phyloP scores from a whole-genome alignment of 2,888 invertebrate species.

The Ctena decussata region DNA sequence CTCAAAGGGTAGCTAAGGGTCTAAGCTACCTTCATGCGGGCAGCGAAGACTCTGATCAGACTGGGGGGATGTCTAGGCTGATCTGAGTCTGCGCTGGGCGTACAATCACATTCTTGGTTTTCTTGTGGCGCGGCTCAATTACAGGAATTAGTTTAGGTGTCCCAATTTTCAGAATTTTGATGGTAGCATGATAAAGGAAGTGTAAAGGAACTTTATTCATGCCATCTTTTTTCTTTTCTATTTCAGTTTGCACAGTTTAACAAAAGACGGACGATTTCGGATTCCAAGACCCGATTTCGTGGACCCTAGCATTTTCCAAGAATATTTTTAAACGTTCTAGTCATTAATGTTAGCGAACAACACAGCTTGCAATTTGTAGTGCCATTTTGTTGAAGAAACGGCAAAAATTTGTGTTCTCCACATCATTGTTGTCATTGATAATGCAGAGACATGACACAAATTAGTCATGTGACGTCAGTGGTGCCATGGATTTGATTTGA shows the following conservation, averaged over 20 bases:
- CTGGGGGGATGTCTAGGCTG: too few relatives aligned
- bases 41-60: too few relatives aligned
- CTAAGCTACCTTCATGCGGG: too few relatives aligned
- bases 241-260: constrained; percentile 73
- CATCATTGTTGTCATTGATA: not conserved
- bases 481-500: not conserved
- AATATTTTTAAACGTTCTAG: constrained; percentile 73
- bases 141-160: too few relatives aligned
- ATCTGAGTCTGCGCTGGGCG: too few relatives aligned
- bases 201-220: too few relatives aligned
- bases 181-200: too few relatives aligned
- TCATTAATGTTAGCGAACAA: not conserved
- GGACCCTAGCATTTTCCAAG: constrained; percentile 80
- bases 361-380: not conserved
- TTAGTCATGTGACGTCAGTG: not conserved
- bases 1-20: too few relatives aligned
- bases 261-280: constrained; percentile 74
- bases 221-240: constrained; percentile 5
- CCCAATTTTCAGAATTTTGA: too few relatives aligned
- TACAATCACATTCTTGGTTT: too few relatives aligned
- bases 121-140: too few relatives aligned
- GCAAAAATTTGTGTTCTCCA: not conserved
- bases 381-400: not conserved
- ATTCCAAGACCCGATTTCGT: constrained; percentile 81
- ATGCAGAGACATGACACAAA: not conserved